These are phyloP conservation scores for Girardia tigrina DNA, from an alignment of 2,888 invertebrate species.

Conservation along the genomic window DNA sequence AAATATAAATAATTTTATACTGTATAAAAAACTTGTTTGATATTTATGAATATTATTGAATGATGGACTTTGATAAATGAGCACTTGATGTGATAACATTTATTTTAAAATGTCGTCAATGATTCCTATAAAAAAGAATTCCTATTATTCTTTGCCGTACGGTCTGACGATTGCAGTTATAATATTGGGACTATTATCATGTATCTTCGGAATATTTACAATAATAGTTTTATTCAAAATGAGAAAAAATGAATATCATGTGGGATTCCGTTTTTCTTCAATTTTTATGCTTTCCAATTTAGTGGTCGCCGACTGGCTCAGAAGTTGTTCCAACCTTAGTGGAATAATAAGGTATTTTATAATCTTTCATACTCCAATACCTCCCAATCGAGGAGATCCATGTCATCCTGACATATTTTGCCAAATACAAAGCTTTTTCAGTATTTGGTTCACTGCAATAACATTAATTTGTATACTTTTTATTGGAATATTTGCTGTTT, in stretches of 20 bases:
- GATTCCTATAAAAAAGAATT: no score
- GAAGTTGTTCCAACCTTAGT: not conserved
- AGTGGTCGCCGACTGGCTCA: not conserved
- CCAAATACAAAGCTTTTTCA: not conserved
- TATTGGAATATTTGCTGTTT: not conserved
- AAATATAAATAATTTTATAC: no score
- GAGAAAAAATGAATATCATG: not conserved
- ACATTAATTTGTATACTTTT: not conserved
- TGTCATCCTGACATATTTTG: not conserved
- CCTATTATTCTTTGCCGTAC: no score
- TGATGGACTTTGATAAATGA: no score
- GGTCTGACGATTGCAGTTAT: no score
- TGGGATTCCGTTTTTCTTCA: not conserved
- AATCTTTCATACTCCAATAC: not conserved
- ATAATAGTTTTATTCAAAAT: not conserved
- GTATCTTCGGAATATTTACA: not conserved
- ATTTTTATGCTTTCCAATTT: not conserved
- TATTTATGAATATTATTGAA: no score
- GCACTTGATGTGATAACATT: no score
- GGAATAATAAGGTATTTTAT: not conserved
- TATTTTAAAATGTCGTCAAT: no score
- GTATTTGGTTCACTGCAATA: not conserved
- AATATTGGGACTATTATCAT: not conserved
- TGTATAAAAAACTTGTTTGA: no score
- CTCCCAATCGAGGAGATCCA: not conserved